A percentile compares a stretch with the other conserved stretches of the same genome.
Evolutionary conservation across 2,113 vertebrate species (phyloP).

Genomic region (Crotalus tigris): DNA sequence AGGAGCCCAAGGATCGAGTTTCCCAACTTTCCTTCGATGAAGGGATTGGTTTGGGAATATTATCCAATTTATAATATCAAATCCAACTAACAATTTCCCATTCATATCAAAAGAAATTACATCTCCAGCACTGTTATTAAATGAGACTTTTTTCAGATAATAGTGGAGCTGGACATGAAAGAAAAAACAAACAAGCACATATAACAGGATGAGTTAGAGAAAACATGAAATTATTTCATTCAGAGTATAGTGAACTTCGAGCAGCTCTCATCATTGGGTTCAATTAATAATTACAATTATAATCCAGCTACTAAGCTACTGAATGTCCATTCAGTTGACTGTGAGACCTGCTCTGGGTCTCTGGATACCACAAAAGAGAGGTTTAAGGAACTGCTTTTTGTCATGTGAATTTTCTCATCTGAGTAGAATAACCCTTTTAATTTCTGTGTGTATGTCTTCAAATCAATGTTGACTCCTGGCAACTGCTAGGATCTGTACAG

Average conservation of each 20-base stretch:
- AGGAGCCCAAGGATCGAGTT: not conserved
- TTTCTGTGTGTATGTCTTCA: not conserved
- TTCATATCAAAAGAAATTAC: not conserved
- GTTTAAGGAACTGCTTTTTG: not conserved
- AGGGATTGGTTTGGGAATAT: constrained; percentile 12
- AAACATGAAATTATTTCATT: not conserved
- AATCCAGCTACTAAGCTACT: not conserved
- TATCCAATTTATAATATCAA: constrained; percentile 11
- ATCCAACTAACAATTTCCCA: not conserved
- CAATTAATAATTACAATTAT: not conserved
- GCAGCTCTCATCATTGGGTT: not conserved
- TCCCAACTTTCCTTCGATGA: not conserved
- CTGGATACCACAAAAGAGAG: not conserved
- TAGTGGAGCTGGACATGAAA: not conserved
- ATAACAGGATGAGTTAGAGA: not conserved
- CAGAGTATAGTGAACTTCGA: not conserved
- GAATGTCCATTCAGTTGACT: not conserved
- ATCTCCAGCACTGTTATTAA: constrained; percentile 17
- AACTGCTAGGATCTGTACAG: not conserved
- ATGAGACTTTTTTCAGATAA: not conserved
- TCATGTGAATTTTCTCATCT: not conserved
- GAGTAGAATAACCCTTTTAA: not conserved
- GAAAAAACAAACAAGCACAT: not conserved
- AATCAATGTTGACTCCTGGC: not conserved
- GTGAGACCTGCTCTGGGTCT: not conserved